Percentiles rank a stretch among this genome's conserved stretches.
Evolutionary conservation across 2,797 vertebrate genomes (phyloP).

Genomic region (Sebastolobus alascanus): DNA sequence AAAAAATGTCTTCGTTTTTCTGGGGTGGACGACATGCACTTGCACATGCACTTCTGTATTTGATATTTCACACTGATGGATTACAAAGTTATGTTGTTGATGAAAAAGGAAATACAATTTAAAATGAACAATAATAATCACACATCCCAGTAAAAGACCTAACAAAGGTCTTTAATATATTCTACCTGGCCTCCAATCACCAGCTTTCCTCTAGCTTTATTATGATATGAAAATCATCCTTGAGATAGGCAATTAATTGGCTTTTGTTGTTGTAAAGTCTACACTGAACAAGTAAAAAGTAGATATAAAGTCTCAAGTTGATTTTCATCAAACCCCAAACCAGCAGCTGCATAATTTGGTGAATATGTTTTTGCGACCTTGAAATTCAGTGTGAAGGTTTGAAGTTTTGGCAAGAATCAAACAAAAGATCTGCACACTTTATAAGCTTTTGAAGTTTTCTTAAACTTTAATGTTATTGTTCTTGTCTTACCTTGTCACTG

Average conservation of each 20-base stretch:
- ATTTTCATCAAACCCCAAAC: slow-evolving; percentile 1
- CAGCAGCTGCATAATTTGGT: background rate
- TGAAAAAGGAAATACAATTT: too few species aligned
- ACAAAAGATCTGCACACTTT: background rate
- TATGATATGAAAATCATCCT: background rate
- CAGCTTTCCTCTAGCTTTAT: background rate
- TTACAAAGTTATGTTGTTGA: too few species aligned
- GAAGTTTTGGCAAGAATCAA: background rate
- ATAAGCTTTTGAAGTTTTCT: background rate
- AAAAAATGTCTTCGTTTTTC: too few species aligned
- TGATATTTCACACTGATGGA: too few species aligned
- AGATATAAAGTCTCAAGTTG: background rate
- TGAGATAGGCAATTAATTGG: background rate
- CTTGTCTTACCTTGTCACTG: slow-evolving; percentile 90
- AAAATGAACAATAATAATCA: too few species aligned
- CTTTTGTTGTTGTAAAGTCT: background rate
- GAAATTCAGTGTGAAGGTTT: background rate
- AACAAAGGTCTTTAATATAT: background rate
- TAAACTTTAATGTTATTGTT: background rate
- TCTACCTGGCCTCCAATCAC: background rate
- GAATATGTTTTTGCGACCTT: background rate
- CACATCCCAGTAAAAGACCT: too few species aligned
- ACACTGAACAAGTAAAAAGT: background rate
- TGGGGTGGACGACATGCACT: too few species aligned
- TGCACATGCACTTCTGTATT: too few species aligned